phyloP scores from a whole-genome alignment of 2,113 vertebrate species.

The Microcebus jonahi region DNA sequence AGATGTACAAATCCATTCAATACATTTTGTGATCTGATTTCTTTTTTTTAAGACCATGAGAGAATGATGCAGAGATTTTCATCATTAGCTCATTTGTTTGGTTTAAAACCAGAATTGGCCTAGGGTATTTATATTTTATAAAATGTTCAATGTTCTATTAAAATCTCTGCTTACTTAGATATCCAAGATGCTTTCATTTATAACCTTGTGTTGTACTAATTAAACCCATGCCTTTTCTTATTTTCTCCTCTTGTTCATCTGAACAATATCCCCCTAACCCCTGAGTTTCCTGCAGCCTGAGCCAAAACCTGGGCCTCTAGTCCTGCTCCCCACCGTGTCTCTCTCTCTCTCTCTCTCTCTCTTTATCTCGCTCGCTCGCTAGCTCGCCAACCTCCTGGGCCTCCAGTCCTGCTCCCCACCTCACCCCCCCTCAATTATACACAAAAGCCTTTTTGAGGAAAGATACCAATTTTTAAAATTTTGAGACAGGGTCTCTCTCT shows the following conservation, averaged over 20 bases:
- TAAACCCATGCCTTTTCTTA: slow-evolving; percentile 53
- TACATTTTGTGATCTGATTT: not conserved
- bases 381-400: too few species aligned
- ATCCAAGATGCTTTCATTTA: not conserved
- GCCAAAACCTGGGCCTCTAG: slow-evolving; percentile 90
- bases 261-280: slow-evolving; percentile 84
- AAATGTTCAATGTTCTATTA: not conserved
- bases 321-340: slow-evolving; percentile 91
- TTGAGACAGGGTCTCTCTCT: too few species aligned
- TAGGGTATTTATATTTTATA: slow-evolving; percentile 26
- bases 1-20: not conserved
- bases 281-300: slow-evolving; percentile 85
- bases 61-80: not conserved
- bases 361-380: not conserved
- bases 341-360: slow-evolving; percentile 71
- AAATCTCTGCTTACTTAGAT: not conserved
- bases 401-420: too few species aligned
- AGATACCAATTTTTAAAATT: not conserved
- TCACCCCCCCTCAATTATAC: slow-evolving; percentile 29
- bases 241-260: not conserved
- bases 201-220: not conserved
- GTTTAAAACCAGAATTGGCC: slow-evolving; percentile 9
- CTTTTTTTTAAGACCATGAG: not conserved
- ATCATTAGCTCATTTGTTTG: not conserved
- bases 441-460: slow-evolving; percentile 55